Conservation (phyloP, 2,797 vertebrate genomes). For the Percopsis omiscomaycus region DNA sequence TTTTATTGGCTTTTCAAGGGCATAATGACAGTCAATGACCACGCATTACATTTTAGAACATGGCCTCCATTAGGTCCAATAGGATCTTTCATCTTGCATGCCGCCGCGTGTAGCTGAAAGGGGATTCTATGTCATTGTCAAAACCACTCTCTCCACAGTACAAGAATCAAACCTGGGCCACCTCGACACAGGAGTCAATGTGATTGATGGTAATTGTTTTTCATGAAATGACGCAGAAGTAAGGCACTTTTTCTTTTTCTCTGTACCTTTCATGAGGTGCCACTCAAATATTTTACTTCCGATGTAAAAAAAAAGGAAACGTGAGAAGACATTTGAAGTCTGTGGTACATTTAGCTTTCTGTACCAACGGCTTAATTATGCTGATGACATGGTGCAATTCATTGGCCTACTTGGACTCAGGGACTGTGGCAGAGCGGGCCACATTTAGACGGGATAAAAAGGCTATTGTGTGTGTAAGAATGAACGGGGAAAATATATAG, state of each 20-base stretch:
- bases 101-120: constrained; percentile 49
- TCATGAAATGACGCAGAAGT: constrained; percentile 60
- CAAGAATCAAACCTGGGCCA: constrained; percentile 68
- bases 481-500: constrained; percentile 64
- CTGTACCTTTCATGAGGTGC: constrained; percentile 43
- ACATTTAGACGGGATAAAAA: constrained; percentile 69
- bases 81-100: constrained; percentile 65
- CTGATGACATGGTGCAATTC: constrained; percentile 66
- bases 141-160: constrained; percentile 47
- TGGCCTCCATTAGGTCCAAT: constrained; percentile 62
- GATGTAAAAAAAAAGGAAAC: constrained; percentile 28
- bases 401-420: constrained; percentile 52
- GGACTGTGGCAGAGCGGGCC: constrained; percentile 38
- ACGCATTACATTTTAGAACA: constrained; percentile 66
- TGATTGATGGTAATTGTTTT: constrained; percentile 79
- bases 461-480: constrained; percentile 71
- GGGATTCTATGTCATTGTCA: constrained; percentile 70
- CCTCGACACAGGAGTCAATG: constrained; percentile 70
- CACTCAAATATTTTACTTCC: constrained; percentile 51
- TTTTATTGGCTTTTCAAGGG: constrained; percentile 78
- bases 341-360: constrained; percentile 37
- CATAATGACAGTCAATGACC: constrained; percentile 73
- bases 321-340: constrained; percentile 29
- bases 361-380: constrained; percentile 61
- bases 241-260: constrained; percentile 55